Conservation (phyloP, 35 echinoderm and acorn worm genomes). For the Eucidaris tribuloides region DNA sequence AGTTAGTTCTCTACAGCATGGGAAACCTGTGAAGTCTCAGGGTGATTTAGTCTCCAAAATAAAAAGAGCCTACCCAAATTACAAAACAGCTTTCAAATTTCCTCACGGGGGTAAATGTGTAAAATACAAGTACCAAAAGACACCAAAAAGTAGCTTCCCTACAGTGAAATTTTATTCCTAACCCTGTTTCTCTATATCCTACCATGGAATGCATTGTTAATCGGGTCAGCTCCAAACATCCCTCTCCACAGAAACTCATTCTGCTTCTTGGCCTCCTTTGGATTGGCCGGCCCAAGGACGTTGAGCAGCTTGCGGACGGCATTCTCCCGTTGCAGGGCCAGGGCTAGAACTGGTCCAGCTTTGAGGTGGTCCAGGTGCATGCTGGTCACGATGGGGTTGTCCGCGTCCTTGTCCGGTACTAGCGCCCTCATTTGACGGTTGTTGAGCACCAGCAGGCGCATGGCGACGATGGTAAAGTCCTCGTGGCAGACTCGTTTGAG, state of each 20-base stretch:
- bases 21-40: too few species aligned
- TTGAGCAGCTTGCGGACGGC: constrained; percentile 87
- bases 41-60: too few species aligned
- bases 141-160: too few species aligned
- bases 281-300: constrained; percentile 71
- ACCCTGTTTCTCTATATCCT: too few species aligned
- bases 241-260: constrained; percentile 95
- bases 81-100: background rate
- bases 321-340: constrained; percentile 92
- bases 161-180: too few species aligned
- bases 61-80: background rate
- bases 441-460: constrained; percentile 36
- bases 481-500: constrained; percentile 80
- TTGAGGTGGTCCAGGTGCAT: constrained; percentile 79
- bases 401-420: constrained; percentile 39
- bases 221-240: constrained; percentile 80
- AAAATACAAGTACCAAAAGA: too few species aligned
- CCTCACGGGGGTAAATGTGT: too few species aligned
- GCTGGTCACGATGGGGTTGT: constrained; percentile 37
- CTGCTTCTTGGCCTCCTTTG: constrained; percentile 56
- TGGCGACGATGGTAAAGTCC: constrained; percentile 73
- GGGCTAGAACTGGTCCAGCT: constrained; percentile 60
- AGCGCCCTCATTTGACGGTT: constrained; percentile 30
- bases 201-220: constrained; percentile 97
- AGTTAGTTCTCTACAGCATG: too few species aligned